A percentile compares a stretch with the other conserved stretches of the same genome.
These are phyloP conservation scores for Lasioglossum oenotherae DNA, from an alignment of 2,888 invertebrate species.

Conservation along the genomic window DNA sequence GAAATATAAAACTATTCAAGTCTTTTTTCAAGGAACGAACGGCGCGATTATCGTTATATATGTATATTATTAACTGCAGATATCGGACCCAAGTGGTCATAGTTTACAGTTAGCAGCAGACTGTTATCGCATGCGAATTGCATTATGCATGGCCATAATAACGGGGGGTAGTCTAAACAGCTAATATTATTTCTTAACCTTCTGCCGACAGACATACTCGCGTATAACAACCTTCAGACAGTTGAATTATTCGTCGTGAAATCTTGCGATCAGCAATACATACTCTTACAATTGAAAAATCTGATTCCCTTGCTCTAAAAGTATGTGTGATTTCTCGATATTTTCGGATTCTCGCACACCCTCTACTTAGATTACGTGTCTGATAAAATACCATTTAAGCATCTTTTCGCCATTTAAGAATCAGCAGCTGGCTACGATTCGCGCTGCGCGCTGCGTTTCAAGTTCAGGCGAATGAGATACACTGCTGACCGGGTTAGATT, in stretches of 20 bases:
- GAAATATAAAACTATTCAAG: not conserved
- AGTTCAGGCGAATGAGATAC: constrained; percentile 67
- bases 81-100: not conserved
- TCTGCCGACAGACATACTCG: not conserved
- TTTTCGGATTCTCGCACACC: not conserved
- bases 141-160: not conserved
- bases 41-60: not conserved
- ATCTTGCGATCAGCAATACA: not conserved
- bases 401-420: not conserved
- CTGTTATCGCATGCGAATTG: not conserved
- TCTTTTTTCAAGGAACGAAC: not conserved
- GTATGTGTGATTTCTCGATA: too few relatives aligned
- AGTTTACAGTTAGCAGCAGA: not conserved
- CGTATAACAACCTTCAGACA: not conserved
- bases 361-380: not conserved
- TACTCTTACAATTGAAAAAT: not conserved
- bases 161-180: not conserved
- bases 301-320: too few relatives aligned
- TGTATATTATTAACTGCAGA: not conserved
- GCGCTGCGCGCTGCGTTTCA: not conserved
- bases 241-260: not conserved
- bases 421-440: not conserved
- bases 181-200: not conserved
- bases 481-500: constrained; percentile 71
- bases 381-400: not conserved